Percentiles rank a stretch among this genome's conserved stretches.
These are phyloP conservation scores for Notodonta dromedarius DNA, from an alignment of 2,888 invertebrate genomes.

Conservation along the genomic window DNA sequence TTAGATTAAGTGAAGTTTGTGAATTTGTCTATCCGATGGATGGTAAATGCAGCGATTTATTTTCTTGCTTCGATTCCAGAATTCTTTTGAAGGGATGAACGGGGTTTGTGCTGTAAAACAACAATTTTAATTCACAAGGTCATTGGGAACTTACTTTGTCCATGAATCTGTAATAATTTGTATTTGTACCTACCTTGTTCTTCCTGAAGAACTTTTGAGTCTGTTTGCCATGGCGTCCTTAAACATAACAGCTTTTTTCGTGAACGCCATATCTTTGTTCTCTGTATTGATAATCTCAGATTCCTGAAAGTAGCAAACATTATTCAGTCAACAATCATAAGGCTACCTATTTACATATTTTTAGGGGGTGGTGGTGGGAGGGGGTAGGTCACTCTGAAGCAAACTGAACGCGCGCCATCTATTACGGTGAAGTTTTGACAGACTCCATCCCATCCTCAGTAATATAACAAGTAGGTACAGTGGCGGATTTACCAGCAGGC, in stretches of 20 bases:
- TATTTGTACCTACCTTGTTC: constrained; percentile 48
- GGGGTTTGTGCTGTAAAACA: constrained; percentile 66
- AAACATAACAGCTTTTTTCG: constrained; percentile 63
- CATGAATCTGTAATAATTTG: too few species aligned
- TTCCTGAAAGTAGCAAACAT: constrained; percentile 47
- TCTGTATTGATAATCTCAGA: constrained; percentile 52
- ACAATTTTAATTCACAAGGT: constrained; percentile 6
- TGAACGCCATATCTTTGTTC: constrained; percentile 65
- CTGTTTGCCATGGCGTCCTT: constrained; percentile 62
- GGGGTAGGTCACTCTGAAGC: too few species aligned
- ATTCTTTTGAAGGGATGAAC: constrained; percentile 70
- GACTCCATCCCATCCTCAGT: too few species aligned
- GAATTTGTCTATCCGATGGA: constrained; percentile 30
- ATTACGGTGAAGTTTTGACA: too few species aligned
- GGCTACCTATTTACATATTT: too few species aligned
- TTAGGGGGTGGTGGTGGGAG: too few species aligned
- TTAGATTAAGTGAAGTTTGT: neutral
- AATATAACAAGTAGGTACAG: too few species aligned
- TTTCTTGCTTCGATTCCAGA: constrained; percentile 46
- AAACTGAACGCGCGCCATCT: too few species aligned
- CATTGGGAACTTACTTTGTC: neutral
- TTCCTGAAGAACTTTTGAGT: constrained; percentile 52
- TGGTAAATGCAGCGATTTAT: constrained; percentile 48
- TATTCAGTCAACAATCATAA: too few species aligned
- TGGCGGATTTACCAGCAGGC: too few species aligned